A percentile compares a stretch with the other conserved stretches of the same genome.
phyloP scores from a whole-genome alignment of 2,113 vertebrate species.

The Tachysurus vachellii region DNA sequence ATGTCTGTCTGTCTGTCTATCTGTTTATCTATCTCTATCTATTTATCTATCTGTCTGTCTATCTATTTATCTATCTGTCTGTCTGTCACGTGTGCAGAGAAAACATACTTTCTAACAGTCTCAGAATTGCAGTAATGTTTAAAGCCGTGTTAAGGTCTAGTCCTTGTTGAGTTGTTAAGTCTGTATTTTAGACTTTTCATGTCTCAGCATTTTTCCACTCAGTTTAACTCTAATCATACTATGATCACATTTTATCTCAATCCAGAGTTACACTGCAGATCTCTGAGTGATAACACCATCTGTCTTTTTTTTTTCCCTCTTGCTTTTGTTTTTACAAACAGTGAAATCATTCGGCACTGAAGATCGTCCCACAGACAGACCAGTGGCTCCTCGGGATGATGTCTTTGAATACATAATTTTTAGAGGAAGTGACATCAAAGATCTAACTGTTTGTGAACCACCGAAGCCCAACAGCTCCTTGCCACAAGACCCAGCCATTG shows the following conservation, averaged over 20 bases:
- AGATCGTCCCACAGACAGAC: constrained; percentile 93
- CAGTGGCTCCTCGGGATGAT: constrained; percentile 94
- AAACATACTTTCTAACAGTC: neutral
- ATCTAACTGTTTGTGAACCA: constrained; percentile 95
- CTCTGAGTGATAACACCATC: neutral
- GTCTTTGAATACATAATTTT: constrained; percentile 99
- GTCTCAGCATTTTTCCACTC: neutral
- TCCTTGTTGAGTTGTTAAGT: no score
- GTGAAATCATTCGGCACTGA: constrained; percentile 98
- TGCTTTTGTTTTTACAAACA: constrained; percentile 19
- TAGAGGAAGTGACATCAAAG: constrained; percentile 95
- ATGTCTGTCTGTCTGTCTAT: neutral
- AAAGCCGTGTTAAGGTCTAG: no score
- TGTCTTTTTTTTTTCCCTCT: neutral
- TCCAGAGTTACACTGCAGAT: neutral
- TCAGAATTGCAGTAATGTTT: neutral
- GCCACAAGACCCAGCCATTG: constrained; percentile 96
- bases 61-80: no score
- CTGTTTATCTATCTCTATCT: no score
- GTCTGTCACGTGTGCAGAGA: no score
- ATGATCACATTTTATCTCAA: neutral
- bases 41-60: no score
- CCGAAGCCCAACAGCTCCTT: constrained; percentile 90
- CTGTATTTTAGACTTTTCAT: no score
- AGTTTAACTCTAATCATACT: neutral